Evolutionary conservation across 2,797 vertebrate genomes (phyloP).

Genomic region (Hyperoplus lanceolatus): DNA sequence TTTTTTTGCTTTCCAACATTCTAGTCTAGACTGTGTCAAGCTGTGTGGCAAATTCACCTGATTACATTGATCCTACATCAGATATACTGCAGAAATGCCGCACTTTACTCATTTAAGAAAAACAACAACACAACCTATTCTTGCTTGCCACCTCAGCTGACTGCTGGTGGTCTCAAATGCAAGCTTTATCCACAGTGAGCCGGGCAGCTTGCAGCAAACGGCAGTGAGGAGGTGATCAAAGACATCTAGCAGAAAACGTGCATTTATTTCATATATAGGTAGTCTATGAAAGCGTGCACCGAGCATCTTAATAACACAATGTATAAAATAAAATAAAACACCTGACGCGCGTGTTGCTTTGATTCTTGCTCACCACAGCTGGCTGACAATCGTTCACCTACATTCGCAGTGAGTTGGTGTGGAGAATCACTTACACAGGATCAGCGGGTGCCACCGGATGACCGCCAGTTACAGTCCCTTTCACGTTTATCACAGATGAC

Average conservation of each 20-base stretch:
- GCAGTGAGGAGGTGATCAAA: not conserved
- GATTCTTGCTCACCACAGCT: constrained; percentile 5
- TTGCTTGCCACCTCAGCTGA: constrained; percentile 51
- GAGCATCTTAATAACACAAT: constrained; percentile 19
- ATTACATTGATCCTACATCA: constrained; percentile 16
- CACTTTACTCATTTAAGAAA: constrained; percentile 40
- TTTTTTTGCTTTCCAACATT: constrained; percentile 12
- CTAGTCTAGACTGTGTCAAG: constrained; percentile 1
- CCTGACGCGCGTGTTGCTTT: constrained; percentile 39
- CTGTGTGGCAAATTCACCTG: constrained; percentile 34
- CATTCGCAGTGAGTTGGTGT: constrained; percentile 50
- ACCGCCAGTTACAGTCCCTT: constrained; percentile 76
- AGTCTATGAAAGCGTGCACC: constrained; percentile 16
- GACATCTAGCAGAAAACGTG: constrained; percentile 28
- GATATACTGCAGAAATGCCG: constrained; percentile 12
- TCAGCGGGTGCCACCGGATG: constrained; percentile 70
- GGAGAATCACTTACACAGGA: constrained; percentile 83
- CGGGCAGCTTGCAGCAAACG: constrained; percentile 31
- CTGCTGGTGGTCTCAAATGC: constrained; percentile 54
- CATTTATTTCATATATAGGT: constrained; percentile 22
- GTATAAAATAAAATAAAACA: constrained; percentile 13
- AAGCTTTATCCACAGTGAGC: constrained; percentile 17
- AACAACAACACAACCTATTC: constrained; percentile 6
- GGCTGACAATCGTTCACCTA: constrained; percentile 44
- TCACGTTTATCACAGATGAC: constrained; percentile 64